Conservation (phyloP, 2,797 vertebrate genomes). For the Macrochelys suwanniensis region DNA sequence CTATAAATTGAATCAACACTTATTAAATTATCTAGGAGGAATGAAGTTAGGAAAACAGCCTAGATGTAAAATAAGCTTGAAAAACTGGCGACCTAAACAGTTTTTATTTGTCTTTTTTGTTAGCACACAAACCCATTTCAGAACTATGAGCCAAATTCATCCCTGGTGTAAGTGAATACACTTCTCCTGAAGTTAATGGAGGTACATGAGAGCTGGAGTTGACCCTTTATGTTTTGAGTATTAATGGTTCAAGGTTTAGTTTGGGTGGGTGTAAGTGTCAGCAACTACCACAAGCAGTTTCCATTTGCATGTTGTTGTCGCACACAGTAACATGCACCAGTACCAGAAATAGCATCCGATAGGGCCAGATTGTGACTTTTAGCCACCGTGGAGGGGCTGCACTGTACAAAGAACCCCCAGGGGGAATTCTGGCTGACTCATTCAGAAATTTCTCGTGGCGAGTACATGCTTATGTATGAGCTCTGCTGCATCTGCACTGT, state of each 20-base stretch:
- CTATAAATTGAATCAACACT: slow-evolving; percentile 66
- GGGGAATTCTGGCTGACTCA: slow-evolving; percentile 54
- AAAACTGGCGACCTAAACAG: background rate
- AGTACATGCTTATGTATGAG: background rate
- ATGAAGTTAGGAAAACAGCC: slow-evolving; percentile 48
- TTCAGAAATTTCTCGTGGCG: slow-evolving; percentile 42
- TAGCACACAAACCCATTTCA: background rate
- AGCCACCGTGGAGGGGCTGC: background rate
- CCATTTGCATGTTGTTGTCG: background rate
- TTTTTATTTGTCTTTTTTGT: background rate
- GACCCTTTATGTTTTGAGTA: background rate
- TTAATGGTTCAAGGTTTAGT: background rate
- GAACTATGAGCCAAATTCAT: background rate
- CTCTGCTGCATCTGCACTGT: background rate
- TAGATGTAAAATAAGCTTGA: slow-evolving; percentile 46
- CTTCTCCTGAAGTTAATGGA: slow-evolving; percentile 34
- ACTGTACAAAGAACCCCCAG: background rate
- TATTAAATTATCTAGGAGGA: slow-evolving; percentile 62
- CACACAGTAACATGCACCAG: background rate
- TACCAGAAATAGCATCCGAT: slow-evolving; percentile 19
- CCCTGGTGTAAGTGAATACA: background rate
- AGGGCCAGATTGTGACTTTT: background rate
- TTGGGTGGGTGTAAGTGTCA: background rate
- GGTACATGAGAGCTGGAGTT: background rate
- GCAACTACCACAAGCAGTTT: slow-evolving; percentile 51